A percentile compares a stretch with the other conserved stretches of the same genome.
These are phyloP conservation scores for Drosophila seguyi DNA, from an alignment of 1,140 invertebrate species.

Conservation along the genomic window DNA sequence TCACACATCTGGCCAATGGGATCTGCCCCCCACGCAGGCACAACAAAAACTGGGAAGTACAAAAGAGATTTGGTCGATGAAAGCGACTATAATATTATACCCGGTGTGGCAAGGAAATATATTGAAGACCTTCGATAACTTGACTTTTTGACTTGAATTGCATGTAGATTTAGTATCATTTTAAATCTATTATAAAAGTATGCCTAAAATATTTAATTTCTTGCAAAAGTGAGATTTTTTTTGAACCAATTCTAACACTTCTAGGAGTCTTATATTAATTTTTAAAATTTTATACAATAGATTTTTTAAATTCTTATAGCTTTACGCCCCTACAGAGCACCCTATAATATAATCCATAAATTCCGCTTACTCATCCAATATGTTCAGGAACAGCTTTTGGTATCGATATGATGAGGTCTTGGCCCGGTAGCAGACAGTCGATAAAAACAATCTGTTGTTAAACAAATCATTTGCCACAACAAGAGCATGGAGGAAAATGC, in stretches of 20 bases:
- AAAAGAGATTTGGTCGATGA: neutral
- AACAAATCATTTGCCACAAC: constrained; percentile 65
- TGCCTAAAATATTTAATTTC: no score
- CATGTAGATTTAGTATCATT: neutral
- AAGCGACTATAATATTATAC: neutral
- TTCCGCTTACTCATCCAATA: constrained; percentile 42
- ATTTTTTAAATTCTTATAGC: neutral
- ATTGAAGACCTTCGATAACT: neutral
- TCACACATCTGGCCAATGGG: constrained; percentile 19
- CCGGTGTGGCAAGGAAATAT: neutral
- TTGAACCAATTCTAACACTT: neutral
- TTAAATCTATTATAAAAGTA: no score
- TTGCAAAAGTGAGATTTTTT: no score
- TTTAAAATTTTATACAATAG: neutral
- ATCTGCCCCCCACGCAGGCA: constrained; percentile 25
- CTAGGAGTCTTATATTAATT: neutral
- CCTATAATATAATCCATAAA: neutral
- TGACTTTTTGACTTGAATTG: no score
- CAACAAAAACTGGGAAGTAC: constrained; percentile 7
- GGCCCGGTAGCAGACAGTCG: constrained; percentile 35
- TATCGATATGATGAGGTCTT: constrained; percentile 5
- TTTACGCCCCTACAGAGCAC: neutral
- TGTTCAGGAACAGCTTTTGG: neutral
- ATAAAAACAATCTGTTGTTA: constrained; percentile 34
- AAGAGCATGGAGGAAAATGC: constrained; percentile 23